Conservation (phyloP, 2,888 invertebrate species). For the Cosmia pyralina region DNA sequence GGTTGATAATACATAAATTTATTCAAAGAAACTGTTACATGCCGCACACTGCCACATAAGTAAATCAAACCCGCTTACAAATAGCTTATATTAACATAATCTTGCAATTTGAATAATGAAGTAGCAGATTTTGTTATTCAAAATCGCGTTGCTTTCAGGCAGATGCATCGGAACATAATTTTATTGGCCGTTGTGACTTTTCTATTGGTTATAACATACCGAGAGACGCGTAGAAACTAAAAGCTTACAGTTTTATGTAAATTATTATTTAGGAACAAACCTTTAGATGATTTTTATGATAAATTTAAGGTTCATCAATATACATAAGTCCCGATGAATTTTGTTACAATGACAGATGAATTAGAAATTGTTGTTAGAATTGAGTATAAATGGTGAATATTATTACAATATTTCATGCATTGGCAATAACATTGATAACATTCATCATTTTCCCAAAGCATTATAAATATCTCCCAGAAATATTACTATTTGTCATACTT, state of each 20-base stretch:
- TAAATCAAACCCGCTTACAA: slow-evolving; percentile 88
- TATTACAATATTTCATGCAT: slow-evolving; percentile 51
- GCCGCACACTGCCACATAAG: slow-evolving; percentile 78
- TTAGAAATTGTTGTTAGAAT: slow-evolving; percentile 54
- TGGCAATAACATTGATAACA: slow-evolving; percentile 42
- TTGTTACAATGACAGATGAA: slow-evolving; percentile 53
- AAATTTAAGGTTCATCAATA: slow-evolving; percentile 62
- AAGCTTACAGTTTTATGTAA: slow-evolving; percentile 71
- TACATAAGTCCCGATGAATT: slow-evolving; percentile 54
- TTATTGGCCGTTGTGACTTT: slow-evolving; percentile 73
- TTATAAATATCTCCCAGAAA: slow-evolving; percentile 46
- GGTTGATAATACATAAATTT: slow-evolving; percentile 84
- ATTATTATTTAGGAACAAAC: slow-evolving; percentile 59
- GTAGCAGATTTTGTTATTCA: slow-evolving; percentile 82
- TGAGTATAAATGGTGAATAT: slow-evolving; percentile 51
- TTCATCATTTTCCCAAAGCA: slow-evolving; percentile 45
- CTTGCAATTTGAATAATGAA: slow-evolving; percentile 87
- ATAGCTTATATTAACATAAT: slow-evolving; percentile 87
- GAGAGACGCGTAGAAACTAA: slow-evolving; percentile 67
- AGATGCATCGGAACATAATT: slow-evolving; percentile 76
- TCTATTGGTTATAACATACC: slow-evolving; percentile 71
- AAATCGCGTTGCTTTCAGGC: slow-evolving; percentile 79
- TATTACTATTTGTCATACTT: slow-evolving; percentile 52
- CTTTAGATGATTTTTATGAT: slow-evolving; percentile 64
- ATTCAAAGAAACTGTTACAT: slow-evolving; percentile 83